Evolutionary conservation across 2,888 invertebrate species (phyloP).

Genomic region (Cotesia congregata): DNA sequence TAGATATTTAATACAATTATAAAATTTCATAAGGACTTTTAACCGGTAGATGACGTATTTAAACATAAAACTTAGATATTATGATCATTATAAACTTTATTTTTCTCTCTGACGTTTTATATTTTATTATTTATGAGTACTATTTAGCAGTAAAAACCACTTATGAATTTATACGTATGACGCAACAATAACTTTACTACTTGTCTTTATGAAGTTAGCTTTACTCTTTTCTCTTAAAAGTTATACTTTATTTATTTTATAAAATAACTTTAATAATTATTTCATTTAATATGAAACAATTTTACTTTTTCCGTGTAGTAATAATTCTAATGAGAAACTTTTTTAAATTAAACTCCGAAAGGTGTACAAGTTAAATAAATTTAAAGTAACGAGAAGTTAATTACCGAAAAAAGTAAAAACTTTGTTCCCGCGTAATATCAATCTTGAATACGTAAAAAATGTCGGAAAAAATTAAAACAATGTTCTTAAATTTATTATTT

Average conservation of each 20-base stretch:
- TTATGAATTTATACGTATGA: conserved; percentile 1
- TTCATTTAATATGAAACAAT: neutral
- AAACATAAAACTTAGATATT: neutral
- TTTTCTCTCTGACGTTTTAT: neutral
- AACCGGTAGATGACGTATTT: no score
- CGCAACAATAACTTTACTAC: conserved; percentile 1
- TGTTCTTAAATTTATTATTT: no score
- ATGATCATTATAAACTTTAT: neutral
- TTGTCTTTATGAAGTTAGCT: neutral
- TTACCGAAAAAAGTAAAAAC: neutral
- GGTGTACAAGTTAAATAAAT: neutral
- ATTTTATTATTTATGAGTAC: neutral
- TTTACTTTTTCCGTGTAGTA: neutral
- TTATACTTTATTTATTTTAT: neutral
- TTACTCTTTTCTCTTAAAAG: neutral
- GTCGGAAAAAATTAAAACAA: no score
- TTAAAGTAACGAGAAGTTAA: neutral
- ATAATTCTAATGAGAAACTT: neutral
- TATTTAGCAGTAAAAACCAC: neutral
- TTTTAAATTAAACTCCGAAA: neutral
- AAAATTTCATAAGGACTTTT: neutral
- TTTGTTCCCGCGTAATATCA: neutral
- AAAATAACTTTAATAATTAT: neutral
- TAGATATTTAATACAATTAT: neutral
- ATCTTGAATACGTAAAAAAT: neutral